Evolutionary conservation across 2,113 vertebrate species (phyloP).

Genomic region (Eupsittula cactorum): DNA sequence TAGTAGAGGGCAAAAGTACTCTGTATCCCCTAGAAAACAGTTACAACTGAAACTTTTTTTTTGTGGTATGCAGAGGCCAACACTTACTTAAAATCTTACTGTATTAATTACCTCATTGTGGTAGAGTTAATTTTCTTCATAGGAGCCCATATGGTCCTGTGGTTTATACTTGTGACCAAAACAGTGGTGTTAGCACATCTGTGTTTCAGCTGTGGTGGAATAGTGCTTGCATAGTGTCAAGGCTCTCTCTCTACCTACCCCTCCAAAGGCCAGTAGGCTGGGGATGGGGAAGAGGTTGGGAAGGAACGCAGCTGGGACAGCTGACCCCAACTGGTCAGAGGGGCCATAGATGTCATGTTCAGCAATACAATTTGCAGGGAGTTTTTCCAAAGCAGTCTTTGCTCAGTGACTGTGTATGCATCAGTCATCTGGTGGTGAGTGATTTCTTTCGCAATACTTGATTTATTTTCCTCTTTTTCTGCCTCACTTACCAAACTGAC

Average conservation of each 20-base stretch:
- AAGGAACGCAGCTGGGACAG: neutral
- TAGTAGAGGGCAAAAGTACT: neutral
- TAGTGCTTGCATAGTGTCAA: neutral
- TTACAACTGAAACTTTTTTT: neutral
- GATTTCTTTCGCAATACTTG: neutral
- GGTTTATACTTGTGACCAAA: neutral
- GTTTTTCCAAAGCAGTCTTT: neutral
- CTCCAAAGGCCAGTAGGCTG: neutral
- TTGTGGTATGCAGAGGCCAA: neutral
- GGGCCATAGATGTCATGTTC: neutral
- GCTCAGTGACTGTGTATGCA: neutral
- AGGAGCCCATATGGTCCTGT: neutral
- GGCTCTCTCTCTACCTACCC: neutral
- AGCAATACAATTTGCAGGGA: neutral
- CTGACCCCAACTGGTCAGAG: neutral
- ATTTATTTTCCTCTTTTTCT: neutral
- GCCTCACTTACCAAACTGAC: neutral
- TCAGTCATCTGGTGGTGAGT: neutral
- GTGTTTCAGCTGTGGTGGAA: neutral
- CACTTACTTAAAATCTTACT: neutral
- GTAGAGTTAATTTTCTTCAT: neutral
- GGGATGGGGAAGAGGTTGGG: neutral
- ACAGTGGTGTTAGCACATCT: neutral
- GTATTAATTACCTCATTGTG: neutral
- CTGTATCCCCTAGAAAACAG: neutral